A percentile compares a stretch with the other conserved stretches of the same genome.
Evolutionary conservation across 2,797 vertebrate genomes (phyloP).

Genomic region (Synanceia verrucosa): DNA sequence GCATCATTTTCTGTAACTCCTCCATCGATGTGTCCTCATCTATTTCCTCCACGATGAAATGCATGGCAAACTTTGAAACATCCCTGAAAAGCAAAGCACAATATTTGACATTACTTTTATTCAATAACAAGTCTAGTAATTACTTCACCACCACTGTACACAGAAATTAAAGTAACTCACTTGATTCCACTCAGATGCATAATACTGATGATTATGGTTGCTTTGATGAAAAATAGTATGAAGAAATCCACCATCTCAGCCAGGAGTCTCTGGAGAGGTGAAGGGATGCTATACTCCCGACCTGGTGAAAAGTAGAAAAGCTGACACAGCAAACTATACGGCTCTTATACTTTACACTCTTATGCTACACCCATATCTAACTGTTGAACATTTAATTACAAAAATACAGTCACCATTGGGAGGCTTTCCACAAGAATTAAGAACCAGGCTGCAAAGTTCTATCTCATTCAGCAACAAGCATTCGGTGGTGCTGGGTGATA

Average conservation of each 20-base stretch:
- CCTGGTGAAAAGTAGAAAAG: conserved; percentile 76
- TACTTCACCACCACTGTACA: background rate
- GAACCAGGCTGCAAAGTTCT: background rate
- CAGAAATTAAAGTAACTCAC: conserved; percentile 70
- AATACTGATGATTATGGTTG: conserved; percentile 94
- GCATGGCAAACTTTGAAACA: conserved; percentile 98
- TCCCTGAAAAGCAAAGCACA: conserved; percentile 81
- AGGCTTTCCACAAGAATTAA: background rate
- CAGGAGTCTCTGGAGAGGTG: conserved; percentile 93
- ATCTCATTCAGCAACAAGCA: conserved; percentile 9
- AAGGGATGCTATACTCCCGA: conserved; percentile 93
- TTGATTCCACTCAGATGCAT: conserved; percentile 99
- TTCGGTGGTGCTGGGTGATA: background rate
- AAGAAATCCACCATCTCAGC: conserved; percentile 99
- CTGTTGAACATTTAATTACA: background rate
- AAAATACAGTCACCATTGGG: background rate
- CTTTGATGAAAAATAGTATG: conserved; percentile 98
- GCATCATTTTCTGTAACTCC: conserved; percentile 99
- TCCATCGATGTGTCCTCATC: conserved; percentile 99
- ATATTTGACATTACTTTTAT: background rate
- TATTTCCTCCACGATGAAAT: conserved; percentile 99
- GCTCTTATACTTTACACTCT: background rate
- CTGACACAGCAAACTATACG: no score
- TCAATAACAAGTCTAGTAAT: background rate
- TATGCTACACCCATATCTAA: background rate